Conservation (phyloP, 2,888 invertebrate species). For the Crioceris asparagi region DNA sequence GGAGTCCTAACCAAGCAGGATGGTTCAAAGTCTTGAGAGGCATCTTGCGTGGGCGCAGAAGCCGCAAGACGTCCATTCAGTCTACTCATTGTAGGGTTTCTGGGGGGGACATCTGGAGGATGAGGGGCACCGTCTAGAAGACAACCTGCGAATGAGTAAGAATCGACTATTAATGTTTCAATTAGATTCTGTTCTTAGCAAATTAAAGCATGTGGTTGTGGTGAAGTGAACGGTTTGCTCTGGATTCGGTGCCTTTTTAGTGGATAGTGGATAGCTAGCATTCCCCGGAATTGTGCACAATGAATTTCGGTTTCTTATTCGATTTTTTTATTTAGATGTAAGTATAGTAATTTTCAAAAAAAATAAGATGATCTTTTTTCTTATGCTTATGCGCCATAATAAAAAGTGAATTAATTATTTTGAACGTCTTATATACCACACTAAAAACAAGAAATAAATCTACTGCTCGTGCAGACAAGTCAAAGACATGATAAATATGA, state of each 20-base stretch:
- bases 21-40: constrained; percentile 68
- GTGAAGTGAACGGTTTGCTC: constrained; percentile 9
- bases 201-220: too few relatives aligned
- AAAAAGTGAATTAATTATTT: too few relatives aligned
- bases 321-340: neutral
- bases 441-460: too few relatives aligned
- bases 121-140: constrained; percentile 68
- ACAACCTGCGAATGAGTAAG: constrained; percentile 55
- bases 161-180: constrained; percentile 12
- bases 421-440: too few relatives aligned
- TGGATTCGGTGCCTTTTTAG: too few relatives aligned
- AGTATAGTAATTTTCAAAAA: neutral
- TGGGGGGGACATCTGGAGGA: constrained; percentile 81
- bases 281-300: too few relatives aligned
- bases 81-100: constrained; percentile 85
- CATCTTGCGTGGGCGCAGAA: constrained; percentile 61
- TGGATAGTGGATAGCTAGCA: too few relatives aligned
- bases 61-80: constrained; percentile 80
- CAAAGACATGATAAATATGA: too few relatives aligned
- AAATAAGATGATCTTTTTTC: too few relatives aligned
- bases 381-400: too few relatives aligned
- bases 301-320: neutral
- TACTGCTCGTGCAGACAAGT: too few relatives aligned
- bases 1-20: constrained; percentile 85
- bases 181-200: neutral